phyloP scores from a whole-genome alignment of 2,113 vertebrate species.

The Aspidoscelis tigris region DNA sequence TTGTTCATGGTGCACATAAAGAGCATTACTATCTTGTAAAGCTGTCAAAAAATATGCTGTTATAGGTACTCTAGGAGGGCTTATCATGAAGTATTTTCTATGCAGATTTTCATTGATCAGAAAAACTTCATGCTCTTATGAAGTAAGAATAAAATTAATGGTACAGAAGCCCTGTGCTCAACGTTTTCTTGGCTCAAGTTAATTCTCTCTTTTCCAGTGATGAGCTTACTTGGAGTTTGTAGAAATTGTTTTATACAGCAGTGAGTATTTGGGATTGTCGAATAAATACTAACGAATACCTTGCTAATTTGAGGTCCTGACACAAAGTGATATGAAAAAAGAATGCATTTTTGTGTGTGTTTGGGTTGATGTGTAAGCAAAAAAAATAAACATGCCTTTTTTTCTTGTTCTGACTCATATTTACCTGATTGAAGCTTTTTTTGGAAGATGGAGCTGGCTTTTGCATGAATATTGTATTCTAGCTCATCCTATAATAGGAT shows the following conservation, averaged over 20 bases:
- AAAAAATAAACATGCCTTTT: background rate
- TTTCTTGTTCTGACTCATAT: conserved; percentile 65
- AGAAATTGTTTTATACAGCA: background rate
- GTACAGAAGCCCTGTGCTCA: background rate
- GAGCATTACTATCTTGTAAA: background rate
- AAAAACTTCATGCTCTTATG: background rate
- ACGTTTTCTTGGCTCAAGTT: background rate
- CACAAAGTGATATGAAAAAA: conserved; percentile 3
- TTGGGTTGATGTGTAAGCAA: conserved; percentile 35
- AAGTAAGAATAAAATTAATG: conserved; percentile 1
- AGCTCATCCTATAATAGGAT: conserved; percentile 11
- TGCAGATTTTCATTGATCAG: background rate
- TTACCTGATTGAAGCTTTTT: conserved; percentile 68
- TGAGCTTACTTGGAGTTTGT: background rate
- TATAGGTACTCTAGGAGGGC: background rate
- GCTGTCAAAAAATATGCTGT: background rate
- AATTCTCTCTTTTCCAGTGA: accelerated
- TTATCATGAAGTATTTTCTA: background rate
- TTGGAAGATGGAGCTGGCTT: conserved; percentile 54
- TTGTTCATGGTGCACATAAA: background rate
- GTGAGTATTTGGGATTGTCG: background rate
- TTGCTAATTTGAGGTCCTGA: background rate
- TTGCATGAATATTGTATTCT: conserved; percentile 46
- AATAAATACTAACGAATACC: background rate
- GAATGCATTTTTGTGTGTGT: conserved; percentile 31